Percentiles rank a stretch among this genome's conserved stretches.
These are phyloP conservation scores for Benthosema pterotum DNA, from an alignment of 2,797 vertebrate genomes.

Conservation along the genomic window DNA sequence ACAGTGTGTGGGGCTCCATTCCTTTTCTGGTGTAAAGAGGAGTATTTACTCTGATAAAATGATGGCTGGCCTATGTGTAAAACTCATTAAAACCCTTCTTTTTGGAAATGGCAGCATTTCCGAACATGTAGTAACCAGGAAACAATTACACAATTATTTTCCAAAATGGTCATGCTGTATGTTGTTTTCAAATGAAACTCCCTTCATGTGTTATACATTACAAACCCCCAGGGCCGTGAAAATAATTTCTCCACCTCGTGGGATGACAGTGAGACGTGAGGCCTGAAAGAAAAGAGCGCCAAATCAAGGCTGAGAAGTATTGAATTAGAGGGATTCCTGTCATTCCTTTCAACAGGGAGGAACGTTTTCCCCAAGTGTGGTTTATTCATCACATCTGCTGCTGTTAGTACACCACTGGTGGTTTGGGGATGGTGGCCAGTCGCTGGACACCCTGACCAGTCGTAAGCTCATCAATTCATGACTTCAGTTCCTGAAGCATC, in stretches of 20 bases:
- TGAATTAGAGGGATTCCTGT: slow-evolving; percentile 46
- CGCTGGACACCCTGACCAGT: background rate
- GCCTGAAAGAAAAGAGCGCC: slow-evolving; percentile 13
- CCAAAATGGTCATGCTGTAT: background rate
- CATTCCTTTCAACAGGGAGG: slow-evolving; percentile 32
- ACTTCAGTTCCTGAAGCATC: slow-evolving; percentile 16
- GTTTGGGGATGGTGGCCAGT: slow-evolving; percentile 23
- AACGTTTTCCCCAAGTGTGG: slow-evolving; percentile 42
- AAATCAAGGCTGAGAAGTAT: slow-evolving; percentile 24
- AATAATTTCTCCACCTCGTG: slow-evolving; percentile 5
- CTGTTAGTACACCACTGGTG: background rate
- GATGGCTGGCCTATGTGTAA: slow-evolving; percentile 1
- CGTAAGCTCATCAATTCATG: background rate
- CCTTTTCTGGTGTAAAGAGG: background rate
- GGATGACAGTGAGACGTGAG: slow-evolving; percentile 14
- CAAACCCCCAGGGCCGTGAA: slow-evolving; percentile 4
- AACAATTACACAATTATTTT: no score
- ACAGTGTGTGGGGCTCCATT: background rate
- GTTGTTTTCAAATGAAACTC: background rate
- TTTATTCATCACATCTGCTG: slow-evolving; percentile 55
- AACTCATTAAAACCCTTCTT: background rate
- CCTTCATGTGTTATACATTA: slow-evolving; percentile 31
- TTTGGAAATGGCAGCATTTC: no score
- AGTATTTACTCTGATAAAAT: slow-evolving; percentile 3
- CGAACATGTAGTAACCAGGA: no score